Base-by-base conservation (phyloP, 2,888 invertebrate species). In the Mythimna lalbum region DNA sequence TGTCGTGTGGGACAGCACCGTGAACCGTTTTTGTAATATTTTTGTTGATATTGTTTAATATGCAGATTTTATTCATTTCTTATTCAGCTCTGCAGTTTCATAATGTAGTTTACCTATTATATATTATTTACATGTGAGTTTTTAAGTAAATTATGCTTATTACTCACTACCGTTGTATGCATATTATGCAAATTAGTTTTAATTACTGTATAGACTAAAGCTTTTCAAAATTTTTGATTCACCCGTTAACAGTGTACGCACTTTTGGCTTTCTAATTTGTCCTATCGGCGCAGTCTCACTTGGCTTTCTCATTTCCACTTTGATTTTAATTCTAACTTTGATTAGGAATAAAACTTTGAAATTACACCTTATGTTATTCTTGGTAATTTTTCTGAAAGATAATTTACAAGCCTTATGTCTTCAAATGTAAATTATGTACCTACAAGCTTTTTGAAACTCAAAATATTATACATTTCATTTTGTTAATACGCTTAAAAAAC, bases 1-100 rank as follows among this genome's bases (percentile, higher is more conserved):
- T 91, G 88, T 91, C 90, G 83, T 87, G 87, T 88, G 89, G 87
- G 89, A 88, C 89, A 91, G 90, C 92, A 92, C 90, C 88, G 73
- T 76, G 63, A 76, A 75, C 31, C 50, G 55, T 68, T 63, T 70
- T 31, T 61, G 49, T 63, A 62, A 61, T n/a, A 27, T 55, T 49
- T 43, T 68, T 50, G 23, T 66, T 55, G 2, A 56, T 62, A 62
- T 69, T 27, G 10, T 68, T 73, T 50, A 27, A 23, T 57, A 53
- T n/a, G 14, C 57, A 68, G 49, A 53, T 47, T 49, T 61, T 63
- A 49, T 59, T 31, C 23, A 43, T 70, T 27, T 62, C 14, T 63
- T 73, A 70, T 76, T 70, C 39, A 61, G 43, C 36, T 76, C 39
- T 50, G 50, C 63, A 70, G 63, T 17, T 55, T 75, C 55, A 73